Conservation (phyloP, 1,140 invertebrate genomes). For the Drosophila gunungcola region DNA sequence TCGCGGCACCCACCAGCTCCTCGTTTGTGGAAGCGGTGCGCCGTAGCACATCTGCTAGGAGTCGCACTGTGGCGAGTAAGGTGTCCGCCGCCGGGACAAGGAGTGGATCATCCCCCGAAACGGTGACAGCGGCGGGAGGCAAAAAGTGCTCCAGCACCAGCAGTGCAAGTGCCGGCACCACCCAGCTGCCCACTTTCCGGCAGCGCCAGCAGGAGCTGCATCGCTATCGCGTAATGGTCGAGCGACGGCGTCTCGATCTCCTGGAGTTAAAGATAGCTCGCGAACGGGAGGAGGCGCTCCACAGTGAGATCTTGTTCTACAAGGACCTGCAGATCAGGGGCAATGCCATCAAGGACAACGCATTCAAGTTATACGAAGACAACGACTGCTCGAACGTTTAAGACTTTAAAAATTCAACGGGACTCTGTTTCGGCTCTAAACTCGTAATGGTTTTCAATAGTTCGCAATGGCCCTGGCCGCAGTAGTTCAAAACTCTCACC, state of each 20-base stretch:
- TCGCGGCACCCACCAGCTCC: constrained; percentile 10
- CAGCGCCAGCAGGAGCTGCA: constrained; percentile 73
- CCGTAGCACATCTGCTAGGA: constrained; percentile 11
- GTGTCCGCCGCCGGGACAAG: background rate
- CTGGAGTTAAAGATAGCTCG: constrained; percentile 70
- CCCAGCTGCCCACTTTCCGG: constrained; percentile 47
- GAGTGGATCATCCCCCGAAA: background rate
- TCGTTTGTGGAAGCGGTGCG: constrained; percentile 3
- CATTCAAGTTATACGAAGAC: constrained; percentile 60
- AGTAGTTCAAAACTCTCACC: background rate
- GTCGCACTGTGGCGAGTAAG: constrained; percentile 12
- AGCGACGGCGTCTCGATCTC: constrained; percentile 66
- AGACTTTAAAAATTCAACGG: background rate
- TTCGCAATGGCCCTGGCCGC: background rate
- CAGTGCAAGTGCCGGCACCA: constrained; percentile 16
- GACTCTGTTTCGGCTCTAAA: background rate
- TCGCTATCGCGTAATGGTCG: constrained; percentile 64
- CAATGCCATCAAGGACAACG: constrained; percentile 47
- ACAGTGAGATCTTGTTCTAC: constrained; percentile 68
- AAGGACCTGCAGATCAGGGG: constrained; percentile 74
- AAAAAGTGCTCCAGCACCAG: constrained; percentile 26
- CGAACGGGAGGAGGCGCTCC: constrained; percentile 71
- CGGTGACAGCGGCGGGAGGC: background rate
- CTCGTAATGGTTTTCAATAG: background rate
- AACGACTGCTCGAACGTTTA: constrained; percentile 66